Base-by-base conservation (phyloP, 2,888 invertebrate genomes). In the Odontomyia ornata region DNA sequence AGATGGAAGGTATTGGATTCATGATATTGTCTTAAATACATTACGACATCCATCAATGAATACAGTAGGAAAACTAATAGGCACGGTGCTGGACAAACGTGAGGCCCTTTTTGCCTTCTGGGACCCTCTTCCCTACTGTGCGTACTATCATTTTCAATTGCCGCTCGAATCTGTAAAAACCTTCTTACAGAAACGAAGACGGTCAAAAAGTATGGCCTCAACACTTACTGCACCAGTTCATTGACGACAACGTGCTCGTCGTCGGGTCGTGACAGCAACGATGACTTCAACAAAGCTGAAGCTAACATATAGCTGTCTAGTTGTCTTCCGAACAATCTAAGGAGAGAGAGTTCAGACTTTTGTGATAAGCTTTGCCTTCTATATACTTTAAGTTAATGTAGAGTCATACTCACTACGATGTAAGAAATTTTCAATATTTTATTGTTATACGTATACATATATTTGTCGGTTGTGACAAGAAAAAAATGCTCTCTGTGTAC, bases 41-140 rank as follows among this genome's bases (percentile, higher is more conserved):
- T 82, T 89, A 56, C 87, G 87, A 72, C 86, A 88, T 80, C 88
- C 89, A 7, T 84, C 87, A 5, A 82, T 88, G 4, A 87, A 88
- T 80, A 85, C 88, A 1, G 89, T 92, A 4, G 89, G 90, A 23
- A 90, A 90, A 82, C 84, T 92, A 67, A 86, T 92, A 81, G 91
- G 91, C 52, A 91, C 91, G 0, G 91, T 93, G 47, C 84, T 94
- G 80, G 93, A 94, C 82, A 93, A 93, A 81, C 89, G 93, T 56
- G 94, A 95, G 83, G 94, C 93, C 0, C 87, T 95, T 0, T 95
- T 95, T 83, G 90, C 92, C 4, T 92, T 92, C 83, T 95, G 95
- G 95, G 95, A 95, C 83, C 95, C 95, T 4, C 84, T 95, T 81
- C 95, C 95, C 0, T 95, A 95, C 84, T 94, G 94, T 83, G 94